Base-by-base conservation (phyloP, 2,113 vertebrate genomes). In the Catharus minimus region DNA sequence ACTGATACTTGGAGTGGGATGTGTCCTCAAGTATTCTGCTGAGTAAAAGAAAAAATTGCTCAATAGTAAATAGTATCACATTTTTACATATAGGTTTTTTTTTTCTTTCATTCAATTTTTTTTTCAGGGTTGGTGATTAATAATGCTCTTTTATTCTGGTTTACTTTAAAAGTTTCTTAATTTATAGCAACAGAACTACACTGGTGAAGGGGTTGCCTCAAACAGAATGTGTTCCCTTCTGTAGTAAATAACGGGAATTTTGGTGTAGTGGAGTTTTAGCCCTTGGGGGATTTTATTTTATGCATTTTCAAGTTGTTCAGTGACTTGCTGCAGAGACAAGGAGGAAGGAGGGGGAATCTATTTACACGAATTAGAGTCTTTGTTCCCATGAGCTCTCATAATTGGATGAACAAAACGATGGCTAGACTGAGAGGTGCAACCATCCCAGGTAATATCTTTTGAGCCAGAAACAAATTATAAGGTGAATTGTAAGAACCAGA, bases 281-380 rank as follows among this genome's bases (percentile, higher is more conserved):
- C 75, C 28, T 61, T 30, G 32, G 24, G 67, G 62, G 22, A 72
- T 87, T 92, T 92, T 89, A 56, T 81, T 91, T 84, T 60, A 62
- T 78, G 62, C n/a, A 18, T 87, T 94, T 96, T 87, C 82, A 87
- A 49, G 74, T 87, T 27, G 3, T 68, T 92, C 78, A 33, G 55
- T 85, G 82, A 61, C 67, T 89, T 93, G 67, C 79, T 85, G 26
- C 49, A 56, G 65, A 68, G 49, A 56, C n/a, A 50, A 27, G 39
- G 33, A 85, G 11, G 62, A 46, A 89, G 85, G 32, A 90, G 53
- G 82, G 33, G 64, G 79, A 91, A 94, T 94, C 30, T 67, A 52
- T 78, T 95, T 85, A 82, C 75, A 79, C 32, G 12, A 87, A 89
- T 91, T 79, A 89, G 39, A 60, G 41, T 79, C 85, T 95, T 88